Evolutionary conservation across 2,888 invertebrate species (phyloP), one percentile per base, ranked within the genome.

Genomic region (Serrognathus titanus): DNA sequence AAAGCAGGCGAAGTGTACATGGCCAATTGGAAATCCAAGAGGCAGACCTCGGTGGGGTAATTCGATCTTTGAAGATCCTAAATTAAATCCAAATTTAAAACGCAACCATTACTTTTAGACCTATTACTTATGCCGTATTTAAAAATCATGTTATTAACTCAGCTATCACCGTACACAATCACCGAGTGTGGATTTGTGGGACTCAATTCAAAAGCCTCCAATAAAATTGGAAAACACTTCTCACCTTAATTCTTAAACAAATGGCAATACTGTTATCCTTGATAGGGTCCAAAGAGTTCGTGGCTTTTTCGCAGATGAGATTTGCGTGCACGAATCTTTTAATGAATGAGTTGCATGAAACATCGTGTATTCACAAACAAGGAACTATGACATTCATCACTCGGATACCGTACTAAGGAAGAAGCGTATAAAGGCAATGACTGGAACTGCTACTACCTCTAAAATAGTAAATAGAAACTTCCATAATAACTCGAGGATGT

Each of bases 81-180:
- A 48, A 53, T 48, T 9, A 6, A 16, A 16, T 3, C 16, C 16
- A 43, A 4, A 20, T 31, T 31, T 31, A 31, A 31, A n/a, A n/a
- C n/a, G n/a, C n/a, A n/a, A n/a, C n/a, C n/a, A n/a, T n/a, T n/a
- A n/a, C n/a, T 20, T 20, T 20, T 20, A 20, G 20, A n/a, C n/a
- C n/a, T 20, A 43, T 31, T 43, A 59, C 51, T 50, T 59, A 61
- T 63, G 45, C 59, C 49, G 55, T 70, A 69, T 46, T 66, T 66
- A 48, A 68, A 71, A n/a, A 71, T 49, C 52, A 70, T 61, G 53
- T 71, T 71, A 47, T 68, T 66, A 5, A 63, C 61, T 64, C 67
- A 68, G 48, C 66, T 66, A 63, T 71, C 70, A 8, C 69, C 69
- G 50, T 71, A 70, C 11, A 65, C 59, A 13, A 71, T 60, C 35